Evolutionary conservation across 2,888 invertebrate species (phyloP).

Genomic region (Oxystoma pomonae): DNA sequence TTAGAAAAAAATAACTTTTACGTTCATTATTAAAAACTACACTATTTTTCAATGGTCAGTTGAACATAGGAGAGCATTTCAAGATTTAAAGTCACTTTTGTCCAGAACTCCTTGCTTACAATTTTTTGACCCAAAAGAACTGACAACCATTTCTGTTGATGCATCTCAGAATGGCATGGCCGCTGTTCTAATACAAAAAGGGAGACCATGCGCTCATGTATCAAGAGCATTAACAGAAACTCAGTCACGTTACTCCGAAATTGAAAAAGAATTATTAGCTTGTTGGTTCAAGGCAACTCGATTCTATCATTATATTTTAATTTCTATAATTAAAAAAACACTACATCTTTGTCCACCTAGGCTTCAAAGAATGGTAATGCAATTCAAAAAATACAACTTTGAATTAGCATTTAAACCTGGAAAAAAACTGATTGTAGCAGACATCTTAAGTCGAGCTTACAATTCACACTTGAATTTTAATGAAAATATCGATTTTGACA

Average conservation of each 20-base stretch:
- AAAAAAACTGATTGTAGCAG: constrained; percentile 19
- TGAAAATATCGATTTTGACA: constrained; percentile 9
- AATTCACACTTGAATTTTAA: constrained; percentile 2
- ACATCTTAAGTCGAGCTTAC: constrained; percentile 12
- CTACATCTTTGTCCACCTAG: constrained; percentile 25
- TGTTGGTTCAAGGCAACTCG: constrained; percentile 23
- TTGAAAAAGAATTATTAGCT: constrained; percentile 3
- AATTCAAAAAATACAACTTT: constrained; percentile 20
- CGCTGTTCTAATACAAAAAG: constrained; percentile 30
- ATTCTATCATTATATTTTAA: constrained; percentile 35
- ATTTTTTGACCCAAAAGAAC: constrained; percentile 24
- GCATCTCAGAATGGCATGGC: constrained; percentile 30
- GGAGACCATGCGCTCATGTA: constrained; percentile 31
- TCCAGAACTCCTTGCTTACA: constrained; percentile 20
- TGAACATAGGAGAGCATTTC: constrained; percentile 29
- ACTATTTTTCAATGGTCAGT: constrained; percentile 26
- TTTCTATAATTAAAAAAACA: constrained; percentile 26
- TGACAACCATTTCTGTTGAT: constrained; percentile 28
- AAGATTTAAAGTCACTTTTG: constrained; percentile 32
- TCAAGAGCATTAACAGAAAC: constrained; percentile 33
- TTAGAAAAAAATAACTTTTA: constrained; percentile 27
- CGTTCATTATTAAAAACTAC: constrained; percentile 26
- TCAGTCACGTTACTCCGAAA: constrained; percentile 21
- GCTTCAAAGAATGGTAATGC: constrained; percentile 22
- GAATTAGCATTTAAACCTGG: constrained; percentile 21